Evolutionary conservation across 2,888 invertebrate genomes (phyloP).

Genomic region (Tenthredo amoena): DNA sequence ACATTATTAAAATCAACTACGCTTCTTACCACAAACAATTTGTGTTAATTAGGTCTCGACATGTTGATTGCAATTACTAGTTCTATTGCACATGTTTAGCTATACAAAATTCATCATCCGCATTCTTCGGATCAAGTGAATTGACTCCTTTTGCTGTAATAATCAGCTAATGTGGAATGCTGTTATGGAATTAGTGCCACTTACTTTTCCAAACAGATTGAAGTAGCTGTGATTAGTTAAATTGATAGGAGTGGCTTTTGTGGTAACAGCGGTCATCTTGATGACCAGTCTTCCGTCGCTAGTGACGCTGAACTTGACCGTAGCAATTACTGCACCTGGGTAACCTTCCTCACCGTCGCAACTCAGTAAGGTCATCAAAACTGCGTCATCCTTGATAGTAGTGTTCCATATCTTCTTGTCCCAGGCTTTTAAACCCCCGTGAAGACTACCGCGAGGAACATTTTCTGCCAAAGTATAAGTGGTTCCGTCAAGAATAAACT

Average conservation of each 20-base stretch:
- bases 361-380: constrained; percentile 88
- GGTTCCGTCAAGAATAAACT: constrained; percentile 84
- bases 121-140: not conserved
- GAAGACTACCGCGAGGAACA: constrained; percentile 85
- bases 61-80: not conserved
- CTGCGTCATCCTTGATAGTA: constrained; percentile 71
- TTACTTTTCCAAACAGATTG: constrained; percentile 94
- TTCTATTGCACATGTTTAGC: not conserved
- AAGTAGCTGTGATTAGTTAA: constrained; percentile 94
- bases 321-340: constrained; percentile 89
- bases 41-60: not conserved
- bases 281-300: constrained; percentile 88
- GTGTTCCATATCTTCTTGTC: constrained; percentile 82
- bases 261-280: constrained; percentile 87
- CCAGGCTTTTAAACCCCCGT: constrained; percentile 93
- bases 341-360: constrained; percentile 92
- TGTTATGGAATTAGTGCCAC: constrained; percentile 63
- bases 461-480: constrained; percentile 88
- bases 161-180: not conserved
- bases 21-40: not conserved
- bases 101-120: not conserved
- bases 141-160: not conserved
- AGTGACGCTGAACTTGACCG: constrained; percentile 86
- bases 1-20: not conserved
- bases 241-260: constrained; percentile 91